Evolutionary conservation across 2,888 invertebrate species (phyloP).

Genomic region (Cryptops parisi): DNA sequence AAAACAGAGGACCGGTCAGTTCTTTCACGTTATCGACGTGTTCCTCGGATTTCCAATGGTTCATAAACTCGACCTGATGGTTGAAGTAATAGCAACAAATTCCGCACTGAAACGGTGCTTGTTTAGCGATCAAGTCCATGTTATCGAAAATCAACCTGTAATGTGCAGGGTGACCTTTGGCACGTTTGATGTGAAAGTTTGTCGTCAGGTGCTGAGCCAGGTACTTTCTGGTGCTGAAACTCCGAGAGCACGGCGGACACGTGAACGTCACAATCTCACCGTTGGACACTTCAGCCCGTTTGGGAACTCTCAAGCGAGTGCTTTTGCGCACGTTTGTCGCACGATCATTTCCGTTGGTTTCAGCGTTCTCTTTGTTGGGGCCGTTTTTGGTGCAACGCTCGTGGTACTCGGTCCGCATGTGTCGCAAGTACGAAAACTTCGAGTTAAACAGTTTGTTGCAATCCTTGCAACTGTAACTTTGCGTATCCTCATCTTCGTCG

Average conservation of each 20-base stretch:
- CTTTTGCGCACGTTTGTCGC: not conserved
- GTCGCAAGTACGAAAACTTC: conserved; percentile 56
- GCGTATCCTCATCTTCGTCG: not conserved
- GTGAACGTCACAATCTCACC: not conserved
- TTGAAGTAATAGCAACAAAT: conserved; percentile 75
- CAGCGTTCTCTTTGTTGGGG: not conserved
- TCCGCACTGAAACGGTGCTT: conserved; percentile 72
- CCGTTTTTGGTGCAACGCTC: not conserved
- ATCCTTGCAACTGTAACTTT: conserved; percentile 56
- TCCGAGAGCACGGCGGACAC: conserved; percentile 26
- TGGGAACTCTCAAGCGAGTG: not conserved
- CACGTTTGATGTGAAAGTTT: conserved; percentile 64
- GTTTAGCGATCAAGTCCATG: conserved; percentile 58
- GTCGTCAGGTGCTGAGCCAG: conserved; percentile 45
- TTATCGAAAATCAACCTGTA: conserved; percentile 51
- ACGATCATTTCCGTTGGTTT: not conserved
- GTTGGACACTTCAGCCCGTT: not conserved
- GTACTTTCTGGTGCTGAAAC: conserved; percentile 26
- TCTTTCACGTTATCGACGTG: not conserved
- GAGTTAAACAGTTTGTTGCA: conserved; percentile 62
- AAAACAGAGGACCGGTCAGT: conserved; percentile 2
- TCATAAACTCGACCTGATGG: conserved; percentile 46
- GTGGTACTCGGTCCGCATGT: conserved; percentile 26
- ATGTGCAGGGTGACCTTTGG: conserved; percentile 35
- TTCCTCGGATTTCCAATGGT: conserved; percentile 53